phyloP scores from a whole-genome alignment of 2,113 vertebrate species.

The Percina caprodes region DNA sequence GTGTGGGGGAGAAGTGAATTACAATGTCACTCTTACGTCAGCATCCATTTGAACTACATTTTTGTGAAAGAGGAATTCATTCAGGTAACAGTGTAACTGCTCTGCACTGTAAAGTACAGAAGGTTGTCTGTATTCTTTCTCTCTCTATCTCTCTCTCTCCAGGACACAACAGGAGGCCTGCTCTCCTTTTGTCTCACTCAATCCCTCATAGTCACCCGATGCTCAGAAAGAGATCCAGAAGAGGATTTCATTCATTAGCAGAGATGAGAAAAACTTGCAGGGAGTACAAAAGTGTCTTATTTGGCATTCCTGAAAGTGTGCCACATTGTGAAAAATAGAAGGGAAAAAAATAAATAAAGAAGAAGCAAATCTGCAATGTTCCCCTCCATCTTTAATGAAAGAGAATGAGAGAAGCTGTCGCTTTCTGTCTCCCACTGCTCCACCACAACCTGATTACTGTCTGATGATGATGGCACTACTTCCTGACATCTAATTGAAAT shows the following conservation, averaged over 20 bases:
- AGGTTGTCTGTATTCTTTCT: conserved; percentile 28
- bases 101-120: conserved; percentile 19
- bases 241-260: conserved; percentile 68
- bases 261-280: conserved; percentile 59
- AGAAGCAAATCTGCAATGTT: conserved; percentile 31
- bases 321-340: conserved; percentile 44
- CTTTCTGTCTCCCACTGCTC: conserved; percentile 68
- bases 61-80: conserved; percentile 23
- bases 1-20: not conserved
- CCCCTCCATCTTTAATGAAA: conserved; percentile 68
- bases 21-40: not conserved
- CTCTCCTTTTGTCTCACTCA: conserved; percentile 50
- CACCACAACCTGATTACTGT: conserved; percentile 73
- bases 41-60: conserved; percentile 3
- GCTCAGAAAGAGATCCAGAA: conserved; percentile 61
- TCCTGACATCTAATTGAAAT: conserved; percentile 80
- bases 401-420: conserved; percentile 60
- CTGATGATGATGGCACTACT: conserved; percentile 74
- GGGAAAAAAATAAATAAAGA: conserved; percentile 33
- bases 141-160: conserved; percentile 10
- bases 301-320: conserved; percentile 43
- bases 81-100: conserved; percentile 6
- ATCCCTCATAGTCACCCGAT: conserved; percentile 48
- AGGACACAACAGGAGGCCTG: conserved; percentile 52
- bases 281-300: conserved; percentile 42